phyloP scores from a whole-genome alignment of 2,113 vertebrate species.

The Sminthopsis crassicaudata region DNA sequence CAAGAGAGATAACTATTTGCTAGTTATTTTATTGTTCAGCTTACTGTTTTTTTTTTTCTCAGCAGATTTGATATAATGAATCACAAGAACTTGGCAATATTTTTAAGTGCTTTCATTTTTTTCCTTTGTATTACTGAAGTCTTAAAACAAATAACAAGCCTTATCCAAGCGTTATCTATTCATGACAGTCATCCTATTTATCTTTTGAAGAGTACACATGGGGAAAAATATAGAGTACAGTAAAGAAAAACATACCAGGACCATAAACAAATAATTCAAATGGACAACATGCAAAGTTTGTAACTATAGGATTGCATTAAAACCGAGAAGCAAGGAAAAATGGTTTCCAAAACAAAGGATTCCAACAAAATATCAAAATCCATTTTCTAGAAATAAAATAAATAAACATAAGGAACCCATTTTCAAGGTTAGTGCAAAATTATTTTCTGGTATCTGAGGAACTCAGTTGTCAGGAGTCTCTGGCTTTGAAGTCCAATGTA shows the following conservation, averaged over 20 bases:
- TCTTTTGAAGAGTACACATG: constrained; percentile 31
- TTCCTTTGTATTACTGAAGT: background rate
- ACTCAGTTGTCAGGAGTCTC: background rate
- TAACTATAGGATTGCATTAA: constrained; percentile 32
- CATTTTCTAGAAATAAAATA: background rate
- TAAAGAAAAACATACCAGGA: constrained; percentile 7
- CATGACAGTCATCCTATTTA: background rate
- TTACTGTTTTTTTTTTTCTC: constrained; percentile 29
- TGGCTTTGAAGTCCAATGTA: background rate
- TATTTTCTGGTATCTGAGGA: background rate
- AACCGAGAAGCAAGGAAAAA: background rate
- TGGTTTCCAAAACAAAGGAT: background rate
- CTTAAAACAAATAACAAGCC: constrained; percentile 25
- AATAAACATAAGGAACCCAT: background rate
- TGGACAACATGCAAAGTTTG: constrained; percentile 31
- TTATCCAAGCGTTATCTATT: constrained; percentile 35
- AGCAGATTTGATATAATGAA: constrained; percentile 12
- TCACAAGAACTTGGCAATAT: constrained; percentile 21
- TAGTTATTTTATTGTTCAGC: constrained; percentile 8
- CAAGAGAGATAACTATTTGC: background rate
- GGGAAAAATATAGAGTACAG: background rate
- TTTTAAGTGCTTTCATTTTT: constrained; percentile 27
- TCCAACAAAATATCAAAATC: background rate
- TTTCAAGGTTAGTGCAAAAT: background rate
- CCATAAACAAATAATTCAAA: constrained; percentile 36